These are phyloP conservation scores for Hiodon alosoides DNA, from an alignment of 2,113 vertebrate species.

Conservation along the genomic window DNA sequence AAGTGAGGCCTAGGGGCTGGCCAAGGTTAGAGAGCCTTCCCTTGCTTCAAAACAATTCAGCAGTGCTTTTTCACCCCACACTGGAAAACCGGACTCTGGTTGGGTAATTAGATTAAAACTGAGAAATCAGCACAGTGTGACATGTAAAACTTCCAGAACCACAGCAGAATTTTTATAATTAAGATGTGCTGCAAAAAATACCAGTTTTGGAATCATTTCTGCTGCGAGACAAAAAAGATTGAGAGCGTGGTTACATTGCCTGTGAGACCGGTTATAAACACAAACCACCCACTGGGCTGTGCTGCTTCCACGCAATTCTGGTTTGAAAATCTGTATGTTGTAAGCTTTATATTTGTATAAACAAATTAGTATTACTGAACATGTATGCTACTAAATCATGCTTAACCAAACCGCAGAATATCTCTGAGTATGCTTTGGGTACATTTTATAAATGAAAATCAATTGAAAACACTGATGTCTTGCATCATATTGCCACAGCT, in stretches of 20 bases:
- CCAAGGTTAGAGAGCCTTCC: slow-evolving; percentile 60
- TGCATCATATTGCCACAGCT: too few relatives aligned
- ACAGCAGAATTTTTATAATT: not conserved
- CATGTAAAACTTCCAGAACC: slow-evolving; percentile 22
- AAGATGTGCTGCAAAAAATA: not conserved
- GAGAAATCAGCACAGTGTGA: slow-evolving; percentile 38
- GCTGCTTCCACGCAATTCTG: too few relatives aligned
- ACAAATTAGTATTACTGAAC: too few relatives aligned
- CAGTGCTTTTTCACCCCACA: slow-evolving; percentile 47
- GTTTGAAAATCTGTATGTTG: too few relatives aligned
- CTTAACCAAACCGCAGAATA: too few relatives aligned
- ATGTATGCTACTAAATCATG: too few relatives aligned
- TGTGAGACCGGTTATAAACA: too few relatives aligned
- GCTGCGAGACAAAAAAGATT: not conserved
- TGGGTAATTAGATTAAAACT: slow-evolving; percentile 53
- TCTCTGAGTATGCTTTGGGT: too few relatives aligned
- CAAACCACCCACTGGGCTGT: too few relatives aligned
- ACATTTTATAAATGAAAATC: too few relatives aligned
- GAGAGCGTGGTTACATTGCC: not conserved
- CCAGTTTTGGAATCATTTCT: not conserved
- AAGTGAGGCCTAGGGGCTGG: slow-evolving; percentile 57
- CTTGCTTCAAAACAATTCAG: slow-evolving; percentile 56
- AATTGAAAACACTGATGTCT: too few relatives aligned
- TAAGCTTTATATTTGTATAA: too few relatives aligned
- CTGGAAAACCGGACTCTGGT: slow-evolving; percentile 47